These are phyloP conservation scores for Eupithecia pulchellata DNA, from an alignment of 2,888 invertebrate species.

Conservation along the genomic window DNA sequence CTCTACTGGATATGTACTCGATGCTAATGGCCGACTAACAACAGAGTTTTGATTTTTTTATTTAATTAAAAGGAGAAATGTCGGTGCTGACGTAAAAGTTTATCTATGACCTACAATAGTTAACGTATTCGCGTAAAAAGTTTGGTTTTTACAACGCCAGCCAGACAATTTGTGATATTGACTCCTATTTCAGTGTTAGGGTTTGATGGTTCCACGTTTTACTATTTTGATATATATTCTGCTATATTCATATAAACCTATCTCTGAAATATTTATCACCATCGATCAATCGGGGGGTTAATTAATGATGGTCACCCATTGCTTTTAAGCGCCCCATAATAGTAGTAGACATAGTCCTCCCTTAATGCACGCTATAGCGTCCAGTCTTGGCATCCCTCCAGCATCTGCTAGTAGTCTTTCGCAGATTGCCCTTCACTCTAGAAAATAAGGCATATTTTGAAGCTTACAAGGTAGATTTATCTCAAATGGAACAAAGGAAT, in stretches of 20 bases:
- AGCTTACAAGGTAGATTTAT: too few relatives aligned
- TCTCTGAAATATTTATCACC: neutral
- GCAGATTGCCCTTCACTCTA: neutral
- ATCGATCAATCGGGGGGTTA: too few relatives aligned
- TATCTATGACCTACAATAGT: neutral
- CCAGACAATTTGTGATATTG: neutral
- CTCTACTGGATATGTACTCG: too few relatives aligned
- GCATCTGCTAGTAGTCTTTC: too few relatives aligned
- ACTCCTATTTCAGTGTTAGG: neutral
- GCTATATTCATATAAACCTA: neutral
- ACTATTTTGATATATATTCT: neutral
- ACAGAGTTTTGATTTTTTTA: neutral
- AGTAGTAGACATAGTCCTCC: too few relatives aligned
- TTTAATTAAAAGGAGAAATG: neutral
- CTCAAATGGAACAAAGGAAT: neutral
- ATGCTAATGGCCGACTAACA: neutral
- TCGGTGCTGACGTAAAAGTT: neutral
- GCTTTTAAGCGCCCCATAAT: too few relatives aligned
- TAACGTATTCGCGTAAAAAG: conserved; percentile 3
- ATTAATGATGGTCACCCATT: too few relatives aligned
- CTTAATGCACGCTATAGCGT: too few relatives aligned
- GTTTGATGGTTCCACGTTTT: neutral
- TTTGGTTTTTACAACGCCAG: conserved; percentile 1
- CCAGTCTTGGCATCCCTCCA: neutral
- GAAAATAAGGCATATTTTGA: neutral